Conservation (phyloP, 2,113 vertebrate genomes). For the Eretmochelys imbricata region DNA sequence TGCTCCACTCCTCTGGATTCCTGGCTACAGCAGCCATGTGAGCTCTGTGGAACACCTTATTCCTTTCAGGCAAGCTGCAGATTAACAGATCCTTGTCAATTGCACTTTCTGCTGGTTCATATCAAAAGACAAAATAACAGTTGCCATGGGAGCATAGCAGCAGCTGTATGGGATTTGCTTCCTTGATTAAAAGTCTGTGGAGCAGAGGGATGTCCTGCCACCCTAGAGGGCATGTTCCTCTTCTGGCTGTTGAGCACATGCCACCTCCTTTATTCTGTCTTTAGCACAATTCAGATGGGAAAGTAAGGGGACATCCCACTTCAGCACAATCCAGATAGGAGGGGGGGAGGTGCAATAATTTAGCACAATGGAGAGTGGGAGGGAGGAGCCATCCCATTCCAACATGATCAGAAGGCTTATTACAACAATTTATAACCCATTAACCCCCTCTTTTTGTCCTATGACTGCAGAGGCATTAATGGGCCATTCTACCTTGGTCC, state of each 20-base stretch:
- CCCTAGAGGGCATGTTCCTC: not conserved
- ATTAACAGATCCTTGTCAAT: conserved; percentile 5
- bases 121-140: not conserved
- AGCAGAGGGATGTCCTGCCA: not conserved
- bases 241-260: not conserved
- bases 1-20: not conserved
- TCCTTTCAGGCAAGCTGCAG: not conserved
- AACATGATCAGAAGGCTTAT: not conserved
- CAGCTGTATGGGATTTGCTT: not conserved
- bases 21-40: not conserved
- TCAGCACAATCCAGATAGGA: too few relatives aligned
- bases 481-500: not conserved
- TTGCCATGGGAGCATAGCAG: not conserved
- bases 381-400: not conserved
- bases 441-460: not conserved
- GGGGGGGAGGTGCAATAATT: not conserved
- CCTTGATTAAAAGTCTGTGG: not conserved
- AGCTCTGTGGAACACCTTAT: not conserved
- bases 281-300: not conserved
- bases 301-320: not conserved
- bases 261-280: not conserved
- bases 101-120: not conserved
- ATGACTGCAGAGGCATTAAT: not conserved
- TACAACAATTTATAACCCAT: not conserved
- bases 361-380: not conserved